These are phyloP conservation scores for Drosophila helvetica DNA, from an alignment of 2,888 invertebrate species.

Conservation along the genomic window DNA sequence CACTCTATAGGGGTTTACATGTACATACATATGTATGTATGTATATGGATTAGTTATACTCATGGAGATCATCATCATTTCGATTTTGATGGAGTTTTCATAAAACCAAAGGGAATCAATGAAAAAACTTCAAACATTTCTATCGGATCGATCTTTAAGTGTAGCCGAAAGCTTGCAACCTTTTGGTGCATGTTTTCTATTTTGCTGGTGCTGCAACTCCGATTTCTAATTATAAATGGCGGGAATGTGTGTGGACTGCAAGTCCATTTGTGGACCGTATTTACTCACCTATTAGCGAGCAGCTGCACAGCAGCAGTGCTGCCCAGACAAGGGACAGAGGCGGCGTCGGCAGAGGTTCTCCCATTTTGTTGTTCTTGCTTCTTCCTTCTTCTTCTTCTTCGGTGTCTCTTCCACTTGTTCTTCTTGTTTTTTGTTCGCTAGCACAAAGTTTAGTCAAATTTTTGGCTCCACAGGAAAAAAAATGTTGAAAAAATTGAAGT, in stretches of 20 bases:
- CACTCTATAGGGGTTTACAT: too few relatives aligned
- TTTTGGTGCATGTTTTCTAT: too few relatives aligned
- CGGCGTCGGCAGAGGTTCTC: slow-evolving; percentile 55
- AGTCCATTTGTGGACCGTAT: slow-evolving; percentile 10
- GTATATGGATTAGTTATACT: too few relatives aligned
- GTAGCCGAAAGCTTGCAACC: too few relatives aligned
- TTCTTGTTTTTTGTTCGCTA: slow-evolving; percentile 12
- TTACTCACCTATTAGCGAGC: slow-evolving; percentile 69
- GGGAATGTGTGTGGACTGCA: slow-evolving; percentile 3
- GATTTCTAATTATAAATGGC: slow-evolving; percentile 37
- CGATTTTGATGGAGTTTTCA: too few relatives aligned
- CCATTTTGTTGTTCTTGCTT: slow-evolving; percentile 55
- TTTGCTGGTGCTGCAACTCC: neutral
- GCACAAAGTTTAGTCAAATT: slow-evolving; percentile 14
- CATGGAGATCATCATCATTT: too few relatives aligned
- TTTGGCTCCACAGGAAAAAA: slow-evolving; percentile 34
- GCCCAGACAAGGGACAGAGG: slow-evolving; percentile 60
- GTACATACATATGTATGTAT: too few relatives aligned
- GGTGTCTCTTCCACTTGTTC: slow-evolving; percentile 12
- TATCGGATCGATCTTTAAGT: too few relatives aligned
- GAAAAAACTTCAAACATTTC: too few relatives aligned
- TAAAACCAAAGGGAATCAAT: too few relatives aligned
- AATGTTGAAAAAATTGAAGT: slow-evolving; percentile 29
- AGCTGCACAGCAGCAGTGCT: slow-evolving; percentile 61
- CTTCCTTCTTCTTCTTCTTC: slow-evolving; percentile 11